Evolutionary conservation across 2,888 invertebrate species (phyloP).

Genomic region (Hydraecia micacea): DNA sequence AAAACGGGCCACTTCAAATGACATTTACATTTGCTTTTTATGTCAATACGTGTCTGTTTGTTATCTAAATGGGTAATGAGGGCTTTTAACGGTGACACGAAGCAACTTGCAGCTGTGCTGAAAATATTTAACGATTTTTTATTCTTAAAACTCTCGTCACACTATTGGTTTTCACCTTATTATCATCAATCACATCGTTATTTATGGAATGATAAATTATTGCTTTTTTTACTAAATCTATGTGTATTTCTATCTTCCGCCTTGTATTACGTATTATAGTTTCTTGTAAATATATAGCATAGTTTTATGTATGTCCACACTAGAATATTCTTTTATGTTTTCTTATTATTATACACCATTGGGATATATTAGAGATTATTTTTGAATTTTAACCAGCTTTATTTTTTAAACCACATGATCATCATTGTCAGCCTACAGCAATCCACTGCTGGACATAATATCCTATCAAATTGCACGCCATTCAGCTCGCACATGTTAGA

Average conservation of each 20-base stretch:
- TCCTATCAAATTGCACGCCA: too few relatives aligned
- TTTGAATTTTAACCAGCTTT: not conserved
- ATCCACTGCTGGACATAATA: too few relatives aligned
- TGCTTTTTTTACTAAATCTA: not conserved
- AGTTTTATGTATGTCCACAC: too few relatives aligned
- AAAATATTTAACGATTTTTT: constrained; percentile 7
- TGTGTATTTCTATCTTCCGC: not conserved
- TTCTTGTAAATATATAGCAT: not conserved
- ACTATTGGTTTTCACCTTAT: not conserved
- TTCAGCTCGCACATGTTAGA: not conserved
- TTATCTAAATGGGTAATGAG: constrained; percentile 42
- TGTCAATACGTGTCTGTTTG: constrained; percentile 38
- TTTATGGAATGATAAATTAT: not conserved
- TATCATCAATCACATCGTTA: not conserved
- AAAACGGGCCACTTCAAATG: constrained; percentile 11
- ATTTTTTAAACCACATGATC: not conserved
- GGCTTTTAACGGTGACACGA: constrained; percentile 29
- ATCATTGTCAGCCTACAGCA: too few relatives aligned
- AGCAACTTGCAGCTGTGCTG: constrained; percentile 5
- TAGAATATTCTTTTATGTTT: too few relatives aligned
- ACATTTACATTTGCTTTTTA: constrained; percentile 19
- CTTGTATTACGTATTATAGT: not conserved
- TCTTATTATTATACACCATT: too few relatives aligned
- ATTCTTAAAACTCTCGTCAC: not conserved
- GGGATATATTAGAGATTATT: not conserved